Evolutionary conservation across 2,797 vertebrate genomes (phyloP), one percentile per base, ranked within the genome.

Genomic region (Margarornis squamiger): DNA sequence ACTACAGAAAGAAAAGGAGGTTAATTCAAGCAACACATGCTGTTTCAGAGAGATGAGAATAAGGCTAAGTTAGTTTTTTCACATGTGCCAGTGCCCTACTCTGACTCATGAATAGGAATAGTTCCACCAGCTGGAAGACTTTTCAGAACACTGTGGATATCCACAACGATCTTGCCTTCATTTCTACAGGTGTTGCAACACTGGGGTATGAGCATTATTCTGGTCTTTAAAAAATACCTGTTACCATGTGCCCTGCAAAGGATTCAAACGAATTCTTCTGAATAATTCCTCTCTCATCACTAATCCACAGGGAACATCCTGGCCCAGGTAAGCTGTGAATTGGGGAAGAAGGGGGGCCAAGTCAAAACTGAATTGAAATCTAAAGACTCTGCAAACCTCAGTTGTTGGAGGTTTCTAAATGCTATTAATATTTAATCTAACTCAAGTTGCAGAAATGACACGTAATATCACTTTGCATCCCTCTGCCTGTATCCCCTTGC

Each of bases 391-490:
- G 43, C 82, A 88, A 88, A 81, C 18, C 45, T 65, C 34, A 43
- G 22, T 3, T 77, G n/a, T 13, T 17, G 48, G 13, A 52, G 13
- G 16, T 46, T 90, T 90, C 27, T 86, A 54, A 51, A 59, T 19
- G 29, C 10, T 49, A 58, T 51, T 70, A 66, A 48, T 79, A 76
- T 48, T 43, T n/a, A 78, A 7, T 30, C 76, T 77, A 89, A 79
- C 51, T 48, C 66, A 92, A 65, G 67, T 43, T 73, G 49, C 81
- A 97, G 91, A 62, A 93, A 87, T 51, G 21, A 71, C 57, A 71
- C 9, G 13, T 43, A 77, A 86, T 57, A 77, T 10, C 49, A 32
- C 73, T 76, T 22, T 71, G 38, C 22, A 62, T 24, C 18, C 29
- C 45, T 52, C 48, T 66, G 15, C 34, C 54, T 73, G 12, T 57